A percentile compares a stretch with the other conserved stretches of the same genome.
Conservation (phyloP, 2,797 vertebrate species). For the Epinephelus coioides region DNA sequence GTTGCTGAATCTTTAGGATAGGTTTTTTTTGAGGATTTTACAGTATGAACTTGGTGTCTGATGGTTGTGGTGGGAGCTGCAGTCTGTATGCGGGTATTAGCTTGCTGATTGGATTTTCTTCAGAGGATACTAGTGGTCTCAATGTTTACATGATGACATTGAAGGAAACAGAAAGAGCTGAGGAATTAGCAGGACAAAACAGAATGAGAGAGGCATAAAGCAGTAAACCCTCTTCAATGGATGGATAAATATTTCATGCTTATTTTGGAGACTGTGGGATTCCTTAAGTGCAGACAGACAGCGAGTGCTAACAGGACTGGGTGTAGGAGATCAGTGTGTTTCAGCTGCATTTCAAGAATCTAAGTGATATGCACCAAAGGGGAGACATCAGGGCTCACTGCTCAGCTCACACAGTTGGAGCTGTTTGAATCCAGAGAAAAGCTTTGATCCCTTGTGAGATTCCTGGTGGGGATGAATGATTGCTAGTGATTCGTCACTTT, state of each 20-base stretch:
- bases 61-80: background rate
- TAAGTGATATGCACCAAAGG: background rate
- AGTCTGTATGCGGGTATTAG: background rate
- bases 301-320: background rate
- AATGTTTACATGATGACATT: slow-evolving; percentile 1
- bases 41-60: background rate
- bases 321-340: background rate
- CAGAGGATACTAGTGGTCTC: background rate
- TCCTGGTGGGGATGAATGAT: too few relatives aligned
- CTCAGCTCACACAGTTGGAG: background rate
- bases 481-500: too few relatives aligned
- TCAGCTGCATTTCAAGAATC: slow-evolving; percentile 21
- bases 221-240: slow-evolving; percentile 30
- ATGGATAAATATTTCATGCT: slow-evolving; percentile 44
- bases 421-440: background rate
- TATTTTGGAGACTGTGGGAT: slow-evolving; percentile 28
- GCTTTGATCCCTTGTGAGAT: too few relatives aligned
- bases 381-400: background rate
- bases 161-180: background rate
- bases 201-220: background rate
- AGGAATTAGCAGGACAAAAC: slow-evolving; percentile 6
- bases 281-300: slow-evolving; percentile 17
- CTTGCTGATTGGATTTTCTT: background rate
- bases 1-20: too few relatives aligned
- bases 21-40: too few relatives aligned